These are phyloP conservation scores for Echeneis naucrates DNA, from an alignment of 2,797 vertebrate species.

Conservation along the genomic window DNA sequence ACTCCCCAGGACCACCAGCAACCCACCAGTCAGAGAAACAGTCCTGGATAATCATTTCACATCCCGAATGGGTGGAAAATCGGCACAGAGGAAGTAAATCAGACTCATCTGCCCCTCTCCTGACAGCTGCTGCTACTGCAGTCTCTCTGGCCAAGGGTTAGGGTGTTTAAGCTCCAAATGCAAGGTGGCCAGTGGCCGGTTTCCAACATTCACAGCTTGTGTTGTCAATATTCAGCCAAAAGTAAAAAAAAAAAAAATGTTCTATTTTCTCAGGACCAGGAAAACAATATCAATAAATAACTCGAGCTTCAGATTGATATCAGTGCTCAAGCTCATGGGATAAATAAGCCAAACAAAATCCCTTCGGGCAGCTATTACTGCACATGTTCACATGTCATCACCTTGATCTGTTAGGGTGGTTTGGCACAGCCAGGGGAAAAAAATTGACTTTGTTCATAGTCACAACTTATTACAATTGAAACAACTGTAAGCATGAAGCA, in stretches of 20 bases:
- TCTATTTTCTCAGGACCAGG: not conserved
- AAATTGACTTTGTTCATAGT: not conserved
- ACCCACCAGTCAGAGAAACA: conserved; percentile 48
- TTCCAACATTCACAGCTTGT: conserved; percentile 35
- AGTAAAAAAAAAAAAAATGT: conserved; percentile 12
- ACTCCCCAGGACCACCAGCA: conserved; percentile 34
- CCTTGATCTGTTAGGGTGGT: not conserved
- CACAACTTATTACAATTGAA: not conserved
- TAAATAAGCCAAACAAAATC: conserved; percentile 31
- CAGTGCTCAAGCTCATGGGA: not conserved
- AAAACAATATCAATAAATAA: conserved; percentile 34
- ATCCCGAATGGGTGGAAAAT: conserved; percentile 39
- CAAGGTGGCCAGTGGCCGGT: conserved; percentile 32
- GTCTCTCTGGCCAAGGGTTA: conserved; percentile 37
- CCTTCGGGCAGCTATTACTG: not conserved
- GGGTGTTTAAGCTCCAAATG: conserved; percentile 51
- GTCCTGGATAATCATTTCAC: conserved; percentile 39
- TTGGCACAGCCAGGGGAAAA: not conserved
- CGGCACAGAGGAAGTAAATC: conserved; percentile 55
- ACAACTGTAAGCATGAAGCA: not conserved
- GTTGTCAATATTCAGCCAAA: conserved; percentile 21
- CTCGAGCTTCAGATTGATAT: conserved; percentile 22
- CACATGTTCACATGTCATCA: conserved; percentile 26
- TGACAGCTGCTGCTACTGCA: conserved; percentile 66
- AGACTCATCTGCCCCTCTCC: conserved; percentile 40